Evolutionary conservation across 1,140 invertebrate species (phyloP).

Genomic region (Holcopasites calliopsidis): DNA sequence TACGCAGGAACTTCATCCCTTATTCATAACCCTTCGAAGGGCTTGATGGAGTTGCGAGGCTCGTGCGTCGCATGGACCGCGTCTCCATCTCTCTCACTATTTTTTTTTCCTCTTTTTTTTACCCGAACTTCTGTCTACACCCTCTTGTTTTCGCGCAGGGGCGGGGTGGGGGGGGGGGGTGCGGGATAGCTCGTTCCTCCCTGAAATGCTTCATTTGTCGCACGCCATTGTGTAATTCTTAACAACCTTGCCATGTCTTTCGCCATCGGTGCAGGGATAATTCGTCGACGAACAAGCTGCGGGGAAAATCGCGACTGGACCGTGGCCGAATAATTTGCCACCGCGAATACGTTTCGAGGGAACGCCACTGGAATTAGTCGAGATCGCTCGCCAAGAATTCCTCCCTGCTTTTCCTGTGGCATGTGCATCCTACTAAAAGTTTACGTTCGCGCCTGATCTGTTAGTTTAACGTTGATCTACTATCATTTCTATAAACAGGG

Average conservation of each 20-base stretch:
- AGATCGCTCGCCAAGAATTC: background rate
- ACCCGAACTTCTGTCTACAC: conserved; percentile 12
- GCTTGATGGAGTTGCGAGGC: conserved; percentile 61
- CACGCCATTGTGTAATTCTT: conserved; percentile 45
- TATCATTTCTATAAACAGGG: no score
- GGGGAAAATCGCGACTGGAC: background rate
- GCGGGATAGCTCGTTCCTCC: conserved; percentile 7
- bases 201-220: conserved; percentile 58
- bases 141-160: conserved; percentile 39
- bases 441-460: no score
- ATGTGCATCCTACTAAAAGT: background rate
- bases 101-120: conserved; percentile 10
- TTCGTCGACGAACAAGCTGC: background rate
- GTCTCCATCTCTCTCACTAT: background rate
- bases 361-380: background rate
- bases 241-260: conserved; percentile 43
- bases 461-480: no score
- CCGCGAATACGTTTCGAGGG: background rate
- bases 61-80: conserved; percentile 30
- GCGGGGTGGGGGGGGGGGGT: background rate
- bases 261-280: conserved; percentile 13
- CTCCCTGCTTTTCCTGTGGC: background rate
- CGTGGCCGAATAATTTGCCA: conserved; percentile 17
- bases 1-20: conserved; percentile 63
- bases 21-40: conserved; percentile 70